Base-by-base conservation (phyloP, 2,888 invertebrate species). In the Nipponacmea schrenckii region DNA sequence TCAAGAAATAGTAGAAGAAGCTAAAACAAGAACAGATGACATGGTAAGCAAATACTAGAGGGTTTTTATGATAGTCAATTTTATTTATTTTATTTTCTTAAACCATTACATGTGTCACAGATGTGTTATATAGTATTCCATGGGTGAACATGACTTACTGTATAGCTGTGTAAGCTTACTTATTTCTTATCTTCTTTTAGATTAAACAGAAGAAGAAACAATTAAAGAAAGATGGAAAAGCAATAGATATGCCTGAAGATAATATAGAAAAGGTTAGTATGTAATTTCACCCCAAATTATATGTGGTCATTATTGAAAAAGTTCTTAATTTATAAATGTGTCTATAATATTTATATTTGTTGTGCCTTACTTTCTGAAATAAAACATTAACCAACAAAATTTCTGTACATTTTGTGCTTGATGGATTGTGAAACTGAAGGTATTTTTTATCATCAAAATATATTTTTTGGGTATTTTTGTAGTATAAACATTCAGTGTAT, bases 1-100 rank as follows among this genome's bases (percentile, higher is more conserved):
- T 87, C 91, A 97, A 90, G 97, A 97, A 83, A 94, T 99, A 77
- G 96, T 98, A 79, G 96, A 97, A 87, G 99, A 99, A 89, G 99
- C 98, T 0, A 96, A 95, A 90, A 96, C 94, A 69, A 91, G 97
- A 80, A 96, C 97, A 27, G 96, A 98, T 88, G 93, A 96, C 70
- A 86, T 86, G 84, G 87, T 88, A 75, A 75, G 81, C 72, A 48
- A 12, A n/a, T n/a, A n/a, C n/a, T n/a, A n/a, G n/a, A 14, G 5
- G n/a, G 20, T 66, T 62, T 56, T 39, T 15, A 62, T 44, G 20
- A 27, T 63, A 31, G 14, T 68, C 17, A 5, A 27, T 72, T 31
- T 45, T 20, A 26, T n/a, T 63, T 69, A 50, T 24, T 73, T 24
- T 62, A 46, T 45, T 44, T n/a, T 69, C 39, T n/a, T n/a, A 17